Evolutionary conservation across 2,888 invertebrate species (phyloP).

Genomic region (Lepidonotus clava): DNA sequence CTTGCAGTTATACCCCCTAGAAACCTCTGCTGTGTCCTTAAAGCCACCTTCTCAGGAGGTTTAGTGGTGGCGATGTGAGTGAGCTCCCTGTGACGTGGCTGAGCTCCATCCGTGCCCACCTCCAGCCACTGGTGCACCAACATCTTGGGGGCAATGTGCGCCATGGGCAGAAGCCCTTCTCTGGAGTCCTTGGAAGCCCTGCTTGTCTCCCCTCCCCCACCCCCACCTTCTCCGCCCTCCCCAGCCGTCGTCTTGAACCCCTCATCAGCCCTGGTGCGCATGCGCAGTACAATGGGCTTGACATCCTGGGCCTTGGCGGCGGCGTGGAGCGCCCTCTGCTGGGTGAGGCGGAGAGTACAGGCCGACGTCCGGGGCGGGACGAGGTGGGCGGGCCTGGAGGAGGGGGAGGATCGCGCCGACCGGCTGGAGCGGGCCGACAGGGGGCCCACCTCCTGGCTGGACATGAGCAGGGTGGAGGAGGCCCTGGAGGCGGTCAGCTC

Average conservation of each 20-base stretch:
- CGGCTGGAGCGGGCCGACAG: neutral
- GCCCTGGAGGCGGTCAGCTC: slow-evolving; percentile 14
- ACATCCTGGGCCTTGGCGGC: neutral
- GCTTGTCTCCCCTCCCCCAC: neutral
- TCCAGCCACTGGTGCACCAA: slow-evolving; percentile 26
- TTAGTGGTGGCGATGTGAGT: neutral
- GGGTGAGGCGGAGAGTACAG: neutral
- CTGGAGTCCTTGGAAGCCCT: neutral
- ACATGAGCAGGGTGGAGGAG: slow-evolving; percentile 7
- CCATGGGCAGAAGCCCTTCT: slow-evolving; percentile 2
- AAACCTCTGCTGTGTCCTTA: neutral
- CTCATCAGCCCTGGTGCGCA: neutral
- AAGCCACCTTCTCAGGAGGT: neutral
- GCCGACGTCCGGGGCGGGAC: neutral
- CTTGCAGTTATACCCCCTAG: neutral
- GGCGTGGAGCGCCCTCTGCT: neutral
- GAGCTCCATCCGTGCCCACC: neutral
- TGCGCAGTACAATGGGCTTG: slow-evolving; percentile 37
- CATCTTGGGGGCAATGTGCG: slow-evolving; percentile 32
- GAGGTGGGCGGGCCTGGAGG: neutral
- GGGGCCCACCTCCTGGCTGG: neutral
- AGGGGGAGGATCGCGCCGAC: neutral
- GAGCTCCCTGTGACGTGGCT: neutral
- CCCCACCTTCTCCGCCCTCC: neutral
- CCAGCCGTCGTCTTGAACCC: neutral